Percentiles rank a stretch among this genome's conserved stretches.
These are phyloP conservation scores for Loxodonta africana DNA, from an alignment of 2,113 vertebrate genomes.

Conservation along the genomic window DNA sequence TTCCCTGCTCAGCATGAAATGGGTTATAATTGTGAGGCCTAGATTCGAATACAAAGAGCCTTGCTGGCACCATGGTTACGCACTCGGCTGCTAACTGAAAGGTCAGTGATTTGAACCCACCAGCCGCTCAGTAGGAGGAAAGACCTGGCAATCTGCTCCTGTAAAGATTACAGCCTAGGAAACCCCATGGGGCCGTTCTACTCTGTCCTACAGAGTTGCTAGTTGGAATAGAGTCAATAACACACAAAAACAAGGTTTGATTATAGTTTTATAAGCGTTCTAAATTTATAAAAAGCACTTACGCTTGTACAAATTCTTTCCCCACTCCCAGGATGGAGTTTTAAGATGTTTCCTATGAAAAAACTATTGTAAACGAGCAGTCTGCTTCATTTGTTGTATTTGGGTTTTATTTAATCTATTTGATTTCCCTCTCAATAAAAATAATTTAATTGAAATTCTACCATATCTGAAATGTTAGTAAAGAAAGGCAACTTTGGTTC, in stretches of 20 bases:
- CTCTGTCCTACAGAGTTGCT: neutral
- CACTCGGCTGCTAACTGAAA: no score
- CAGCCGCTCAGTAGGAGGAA: no score
- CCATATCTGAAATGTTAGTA: neutral
- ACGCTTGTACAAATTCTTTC: neutral
- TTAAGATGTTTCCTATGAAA: neutral
- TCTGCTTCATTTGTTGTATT: neutral
- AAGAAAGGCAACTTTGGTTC: neutral
- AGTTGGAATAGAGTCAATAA: neutral
- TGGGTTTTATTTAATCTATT: neutral
- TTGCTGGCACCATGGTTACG: no score
- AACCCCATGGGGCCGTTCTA: neutral
- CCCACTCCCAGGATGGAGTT: neutral
- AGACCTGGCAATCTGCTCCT: no score
- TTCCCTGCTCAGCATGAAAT: neutral
- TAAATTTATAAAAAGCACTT: neutral
- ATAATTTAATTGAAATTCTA: neutral
- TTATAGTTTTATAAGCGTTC: accelerated
- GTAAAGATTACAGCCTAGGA: neutral
- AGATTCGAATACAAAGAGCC: neutral
- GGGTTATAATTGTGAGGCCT: neutral
- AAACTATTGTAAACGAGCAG: neutral
- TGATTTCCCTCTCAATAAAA: neutral
- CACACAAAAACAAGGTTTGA: neutral
- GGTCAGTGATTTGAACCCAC: neutral